A percentile compares a stretch with the other conserved stretches of the same genome.
Conservation (phyloP, 2,113 vertebrate genomes). For the Sinocyclocheilus maitianheensis region DNA sequence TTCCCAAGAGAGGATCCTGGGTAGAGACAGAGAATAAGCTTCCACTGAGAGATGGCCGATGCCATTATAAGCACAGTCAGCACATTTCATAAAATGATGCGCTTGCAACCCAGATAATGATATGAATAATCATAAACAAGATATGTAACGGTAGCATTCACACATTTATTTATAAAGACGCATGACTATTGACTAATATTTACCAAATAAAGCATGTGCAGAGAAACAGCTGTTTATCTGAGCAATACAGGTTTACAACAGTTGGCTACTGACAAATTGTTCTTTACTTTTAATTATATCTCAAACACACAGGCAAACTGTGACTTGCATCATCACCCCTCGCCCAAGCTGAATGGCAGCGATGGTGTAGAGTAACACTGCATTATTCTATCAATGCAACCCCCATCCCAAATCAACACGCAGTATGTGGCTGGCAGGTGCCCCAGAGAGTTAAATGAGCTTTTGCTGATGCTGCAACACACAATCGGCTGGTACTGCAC, state of each 20-base stretch:
- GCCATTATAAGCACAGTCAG: constrained; percentile 48
- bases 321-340: background rate
- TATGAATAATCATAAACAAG: constrained; percentile 33
- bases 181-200: background rate
- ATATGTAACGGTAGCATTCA: background rate
- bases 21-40: constrained; percentile 45
- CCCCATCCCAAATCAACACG: background rate
- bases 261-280: background rate
- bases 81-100: constrained; percentile 49
- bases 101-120: constrained; percentile 37
- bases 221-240: constrained; percentile 21
- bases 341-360: constrained; percentile 9
- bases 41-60: constrained; percentile 33
- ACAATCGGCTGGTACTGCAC: constrained; percentile 43
- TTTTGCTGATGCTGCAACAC: constrained; percentile 54
- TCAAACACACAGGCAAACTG: background rate
- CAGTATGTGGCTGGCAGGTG: constrained; percentile 26
- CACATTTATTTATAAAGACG: constrained; percentile 10
- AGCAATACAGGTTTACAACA: background rate
- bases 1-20: constrained; percentile 19
- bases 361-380: constrained; percentile 7
- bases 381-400: constrained; percentile 9
- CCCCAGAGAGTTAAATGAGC: constrained; percentile 36
- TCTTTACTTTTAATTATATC: background rate
- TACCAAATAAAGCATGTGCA: background rate